Conservation (phyloP, 2,888 invertebrate genomes). For the Stramonita haemastoma region DNA sequence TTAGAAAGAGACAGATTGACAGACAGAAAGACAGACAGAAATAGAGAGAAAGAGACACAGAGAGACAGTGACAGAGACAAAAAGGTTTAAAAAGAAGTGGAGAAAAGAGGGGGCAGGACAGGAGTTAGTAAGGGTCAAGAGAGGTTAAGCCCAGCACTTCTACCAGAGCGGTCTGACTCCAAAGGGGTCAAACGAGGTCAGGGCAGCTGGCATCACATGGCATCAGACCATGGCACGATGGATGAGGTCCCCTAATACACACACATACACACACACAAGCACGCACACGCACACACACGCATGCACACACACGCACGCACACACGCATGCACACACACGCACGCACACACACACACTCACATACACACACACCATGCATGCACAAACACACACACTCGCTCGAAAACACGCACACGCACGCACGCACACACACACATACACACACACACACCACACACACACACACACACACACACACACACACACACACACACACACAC, state of each 20-base stretch:
- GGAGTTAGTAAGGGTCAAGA: background rate
- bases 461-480: constrained; percentile 9
- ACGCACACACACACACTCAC: background rate
- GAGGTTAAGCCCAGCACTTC: background rate
- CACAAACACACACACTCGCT: background rate
- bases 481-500: constrained; percentile 12
- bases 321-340: background rate
- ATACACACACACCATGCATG: background rate
- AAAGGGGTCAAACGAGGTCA: too few relatives aligned
- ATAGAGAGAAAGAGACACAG: background rate
- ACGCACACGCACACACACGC: background rate
- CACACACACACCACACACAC: constrained; percentile 15
- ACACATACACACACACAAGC: background rate
- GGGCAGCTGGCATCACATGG: too few relatives aligned
- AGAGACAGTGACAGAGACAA: too few relatives aligned
- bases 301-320: background rate
- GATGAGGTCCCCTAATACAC: too few relatives aligned
- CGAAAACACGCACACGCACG: background rate
- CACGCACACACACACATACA: background rate
- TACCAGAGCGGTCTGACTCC: too few relatives aligned
- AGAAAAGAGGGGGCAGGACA: background rate
- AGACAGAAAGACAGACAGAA: background rate
- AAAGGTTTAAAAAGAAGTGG: background rate
- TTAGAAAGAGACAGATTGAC: background rate
- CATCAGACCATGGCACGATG: too few relatives aligned